Conservation (phyloP, 2,888 invertebrate species). For the Calameuta filiformis region DNA sequence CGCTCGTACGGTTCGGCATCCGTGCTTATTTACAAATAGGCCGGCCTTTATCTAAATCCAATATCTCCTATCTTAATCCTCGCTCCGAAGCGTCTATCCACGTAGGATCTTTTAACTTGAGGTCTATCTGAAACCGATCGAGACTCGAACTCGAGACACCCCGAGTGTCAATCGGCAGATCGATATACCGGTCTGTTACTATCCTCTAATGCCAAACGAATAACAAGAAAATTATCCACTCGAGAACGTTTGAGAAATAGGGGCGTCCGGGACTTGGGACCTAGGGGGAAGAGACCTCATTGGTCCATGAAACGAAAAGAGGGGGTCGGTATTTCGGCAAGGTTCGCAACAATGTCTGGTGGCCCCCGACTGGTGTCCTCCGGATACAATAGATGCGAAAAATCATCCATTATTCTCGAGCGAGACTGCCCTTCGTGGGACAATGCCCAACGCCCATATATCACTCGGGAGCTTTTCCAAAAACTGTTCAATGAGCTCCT, state of each 20-base stretch:
- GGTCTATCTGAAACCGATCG: slow-evolving; percentile 34
- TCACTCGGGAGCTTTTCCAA: slow-evolving; percentile 60
- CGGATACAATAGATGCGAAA: slow-evolving; percentile 61
- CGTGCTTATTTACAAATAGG: slow-evolving; percentile 15
- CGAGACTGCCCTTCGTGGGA: slow-evolving; percentile 36
- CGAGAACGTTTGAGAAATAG: slow-evolving; percentile 49
- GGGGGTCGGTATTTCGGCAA: slow-evolving; percentile 42
- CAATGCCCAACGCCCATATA: slow-evolving; percentile 63
- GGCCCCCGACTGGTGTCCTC: slow-evolving; percentile 39
- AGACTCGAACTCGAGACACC: slow-evolving; percentile 30
- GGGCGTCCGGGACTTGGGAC: slow-evolving; percentile 14
- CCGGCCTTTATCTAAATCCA: slow-evolving; percentile 56
- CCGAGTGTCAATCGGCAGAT: slow-evolving; percentile 37
- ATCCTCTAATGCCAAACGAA: slow-evolving; percentile 55
- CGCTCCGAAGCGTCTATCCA: slow-evolving; percentile 23
- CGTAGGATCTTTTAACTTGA: slow-evolving; percentile 21
- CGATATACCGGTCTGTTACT: slow-evolving; percentile 11
- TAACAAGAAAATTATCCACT: slow-evolving; percentile 66
- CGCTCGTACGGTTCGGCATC: not conserved
- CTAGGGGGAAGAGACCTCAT: slow-evolving; percentile 15
- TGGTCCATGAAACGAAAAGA: slow-evolving; percentile 9
- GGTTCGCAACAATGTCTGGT: slow-evolving; percentile 53
- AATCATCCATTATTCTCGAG: slow-evolving; percentile 63
- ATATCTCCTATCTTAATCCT: slow-evolving; percentile 56
- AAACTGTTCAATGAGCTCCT: slow-evolving; percentile 51